Evolutionary conservation across 2,888 invertebrate species (phyloP), one percentile per base, ranked within the genome.

Genomic region (Unio pictorum): DNA sequence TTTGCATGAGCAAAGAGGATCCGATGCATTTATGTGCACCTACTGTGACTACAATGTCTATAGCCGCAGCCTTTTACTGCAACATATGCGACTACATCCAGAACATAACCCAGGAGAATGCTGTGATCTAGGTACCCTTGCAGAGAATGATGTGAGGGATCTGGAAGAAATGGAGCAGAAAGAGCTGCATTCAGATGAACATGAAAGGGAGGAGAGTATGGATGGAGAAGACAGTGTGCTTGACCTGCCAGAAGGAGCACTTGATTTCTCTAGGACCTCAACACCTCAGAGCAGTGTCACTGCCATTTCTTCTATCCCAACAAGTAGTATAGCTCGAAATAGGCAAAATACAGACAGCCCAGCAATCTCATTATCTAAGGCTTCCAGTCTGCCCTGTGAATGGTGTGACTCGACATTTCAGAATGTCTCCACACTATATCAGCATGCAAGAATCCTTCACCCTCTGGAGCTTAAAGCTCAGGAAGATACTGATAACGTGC

Each of bases 331-430:
- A 23, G 68, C 66, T 26, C 23, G 6, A 45, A 45, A 45, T 45
- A 45, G 45, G 15, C 45, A 45, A 45, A 11, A 15, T 34, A 61
- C 55, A 18, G 59, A 60, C 23, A 64, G 65, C 18, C 45, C 45
- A 45, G 45, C 45, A 34, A 8, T 34, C 34, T 34, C 34, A 34
- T 34, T 34, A 8, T 34, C 34, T 45, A 45, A 45, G 11, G 45
- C 45, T 45, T 45, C 45, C 45, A 61, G 59, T 45, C 73, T 76
- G 55, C 80, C 80, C 18, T 88, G 88, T 80, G 86, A 87, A 69
- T 87, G 87, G 87, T 88, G 88, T 72, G 72, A 78, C 18, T 81
- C 85, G 23, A 81, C 81, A 55, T 85, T 85, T 68, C 82, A 83
- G 8, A 83, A 84, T 69, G 73, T 87, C 20, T 81, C 81, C 8